phyloP scores from a whole-genome alignment of 1,140 invertebrate species.

The Pseudomyrmex pallidus region DNA sequence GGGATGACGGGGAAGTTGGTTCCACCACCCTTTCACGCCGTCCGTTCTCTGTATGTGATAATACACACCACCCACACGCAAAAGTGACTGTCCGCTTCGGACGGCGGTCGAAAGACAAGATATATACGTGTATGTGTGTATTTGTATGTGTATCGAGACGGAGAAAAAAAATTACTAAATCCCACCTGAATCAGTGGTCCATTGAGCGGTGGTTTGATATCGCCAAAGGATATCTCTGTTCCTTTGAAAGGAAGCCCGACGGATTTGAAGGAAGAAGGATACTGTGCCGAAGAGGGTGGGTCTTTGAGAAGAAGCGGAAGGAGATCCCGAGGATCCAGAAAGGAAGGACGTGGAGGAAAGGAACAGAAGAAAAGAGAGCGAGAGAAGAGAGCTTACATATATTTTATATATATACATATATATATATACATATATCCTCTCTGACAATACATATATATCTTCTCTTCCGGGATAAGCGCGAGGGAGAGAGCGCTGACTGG shows the following conservation, averaged over 20 bases:
- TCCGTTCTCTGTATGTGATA: not conserved
- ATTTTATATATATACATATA: too few relatives aligned
- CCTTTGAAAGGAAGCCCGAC: slow-evolving; percentile 72
- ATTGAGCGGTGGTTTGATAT: slow-evolving; percentile 80
- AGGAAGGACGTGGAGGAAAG: slow-evolving; percentile 34
- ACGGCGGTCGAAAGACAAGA: slow-evolving; percentile 28
- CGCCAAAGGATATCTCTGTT: slow-evolving; percentile 72
- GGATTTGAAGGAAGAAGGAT: slow-evolving; percentile 70
- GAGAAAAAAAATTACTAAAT: slow-evolving; percentile 77
- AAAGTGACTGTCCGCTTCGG: slow-evolving; percentile 44
- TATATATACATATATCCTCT: not conserved
- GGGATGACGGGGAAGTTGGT: slow-evolving; percentile 25
- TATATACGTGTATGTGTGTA: not conserved
- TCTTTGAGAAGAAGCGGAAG: slow-evolving; percentile 46
- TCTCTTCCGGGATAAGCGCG: slow-evolving; percentile 61
- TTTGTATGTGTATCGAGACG: not conserved
- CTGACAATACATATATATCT: slow-evolving; percentile 81
- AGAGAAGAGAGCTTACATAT: slow-evolving; percentile 72
- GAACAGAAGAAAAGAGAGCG: slow-evolving; percentile 58
- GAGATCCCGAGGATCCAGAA: slow-evolving; percentile 14
- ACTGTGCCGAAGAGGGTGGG: not conserved
- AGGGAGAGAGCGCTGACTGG: slow-evolving; percentile 72
- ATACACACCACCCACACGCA: slow-evolving; percentile 10
- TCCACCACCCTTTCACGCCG: slow-evolving; percentile 24
- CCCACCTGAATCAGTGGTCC: slow-evolving; percentile 76